Evolutionary conservation across 2,888 invertebrate species (phyloP).

Genomic region (Trileptium ribeirensis): DNA sequence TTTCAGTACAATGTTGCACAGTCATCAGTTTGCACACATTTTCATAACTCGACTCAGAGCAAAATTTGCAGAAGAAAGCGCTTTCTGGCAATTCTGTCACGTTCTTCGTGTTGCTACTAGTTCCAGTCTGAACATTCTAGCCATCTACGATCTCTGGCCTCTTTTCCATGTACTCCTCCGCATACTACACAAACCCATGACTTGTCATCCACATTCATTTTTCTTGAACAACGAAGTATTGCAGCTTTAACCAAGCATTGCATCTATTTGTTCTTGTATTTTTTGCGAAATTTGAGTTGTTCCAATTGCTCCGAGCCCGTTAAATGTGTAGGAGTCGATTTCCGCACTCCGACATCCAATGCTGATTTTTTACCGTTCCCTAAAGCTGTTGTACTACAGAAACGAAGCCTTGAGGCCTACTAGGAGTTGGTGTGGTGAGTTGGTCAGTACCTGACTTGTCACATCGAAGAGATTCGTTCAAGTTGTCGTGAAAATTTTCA

Average conservation of each 20-base stretch:
- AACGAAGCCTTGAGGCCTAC: neutral
- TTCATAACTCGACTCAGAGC: too few species aligned
- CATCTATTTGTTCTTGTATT: neutral
- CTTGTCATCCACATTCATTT: neutral
- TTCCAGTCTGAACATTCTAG: neutral
- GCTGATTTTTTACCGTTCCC: neutral
- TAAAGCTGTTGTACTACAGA: neutral
- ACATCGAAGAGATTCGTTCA: neutral
- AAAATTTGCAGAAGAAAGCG: neutral
- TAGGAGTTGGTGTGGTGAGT: neutral
- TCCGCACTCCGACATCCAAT: neutral
- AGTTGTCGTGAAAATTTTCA: neutral
- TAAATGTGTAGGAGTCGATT: neutral
- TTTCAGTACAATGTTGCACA: neutral
- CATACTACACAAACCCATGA: neutral
- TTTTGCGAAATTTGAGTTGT: neutral
- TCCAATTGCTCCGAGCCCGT: neutral
- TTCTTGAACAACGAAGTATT: too few species aligned
- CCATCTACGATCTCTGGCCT: neutral
- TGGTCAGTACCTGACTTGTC: neutral
- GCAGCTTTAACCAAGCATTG: too few species aligned
- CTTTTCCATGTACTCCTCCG: neutral
- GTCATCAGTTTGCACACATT: too few species aligned
- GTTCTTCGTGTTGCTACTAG: neutral
- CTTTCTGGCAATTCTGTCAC: slow-evolving; percentile 4